A percentile compares a stretch with the other conserved stretches of the same genome.
These are phyloP conservation scores for Xenopus borealis DNA, from an alignment of 2,113 vertebrate species.

Conservation along the genomic window DNA sequence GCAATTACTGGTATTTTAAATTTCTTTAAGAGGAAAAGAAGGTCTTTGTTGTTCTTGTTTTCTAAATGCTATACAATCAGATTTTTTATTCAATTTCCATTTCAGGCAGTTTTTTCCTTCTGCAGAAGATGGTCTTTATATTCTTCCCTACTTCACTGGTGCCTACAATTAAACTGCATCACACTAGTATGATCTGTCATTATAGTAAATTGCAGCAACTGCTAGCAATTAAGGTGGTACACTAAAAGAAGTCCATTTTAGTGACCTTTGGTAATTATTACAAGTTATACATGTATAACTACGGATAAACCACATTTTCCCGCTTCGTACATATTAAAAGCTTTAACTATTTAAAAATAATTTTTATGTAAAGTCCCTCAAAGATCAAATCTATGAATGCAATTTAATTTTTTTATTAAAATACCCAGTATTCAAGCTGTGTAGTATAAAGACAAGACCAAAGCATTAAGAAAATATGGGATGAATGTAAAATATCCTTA, in stretches of 20 bases:
- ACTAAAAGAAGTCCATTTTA: conserved; percentile 52
- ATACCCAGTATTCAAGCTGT: no score
- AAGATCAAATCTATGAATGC: background rate
- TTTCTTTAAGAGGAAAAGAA: conserved; percentile 22
- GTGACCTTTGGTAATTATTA: conserved; percentile 51
- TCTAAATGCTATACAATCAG: conserved; percentile 47
- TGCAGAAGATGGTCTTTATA: conserved; percentile 52
- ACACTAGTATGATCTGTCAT: conserved; percentile 69
- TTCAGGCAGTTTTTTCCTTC: conserved; percentile 45
- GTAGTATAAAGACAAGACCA: no score
- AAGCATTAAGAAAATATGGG: no score
- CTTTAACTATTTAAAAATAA: background rate
- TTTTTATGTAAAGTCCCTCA: background rate
- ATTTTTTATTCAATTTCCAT: conserved; percentile 46
- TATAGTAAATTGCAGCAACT: conserved; percentile 68
- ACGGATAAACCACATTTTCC: background rate
- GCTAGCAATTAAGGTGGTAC: conserved; percentile 60
- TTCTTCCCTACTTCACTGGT: conserved; percentile 64
- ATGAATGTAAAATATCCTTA: no score
- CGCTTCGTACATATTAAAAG: background rate
- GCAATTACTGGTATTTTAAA: conserved; percentile 39
- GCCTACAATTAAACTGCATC: conserved; percentile 67
- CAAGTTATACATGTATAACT: conserved; percentile 38
- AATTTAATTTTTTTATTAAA: background rate
- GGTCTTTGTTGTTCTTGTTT: conserved; percentile 36